A percentile compares a stretch with the other conserved stretches of the same genome.
These are phyloP conservation scores for Micrastur ruficollis DNA, from an alignment of 2,797 vertebrate genomes.

Conservation along the genomic window DNA sequence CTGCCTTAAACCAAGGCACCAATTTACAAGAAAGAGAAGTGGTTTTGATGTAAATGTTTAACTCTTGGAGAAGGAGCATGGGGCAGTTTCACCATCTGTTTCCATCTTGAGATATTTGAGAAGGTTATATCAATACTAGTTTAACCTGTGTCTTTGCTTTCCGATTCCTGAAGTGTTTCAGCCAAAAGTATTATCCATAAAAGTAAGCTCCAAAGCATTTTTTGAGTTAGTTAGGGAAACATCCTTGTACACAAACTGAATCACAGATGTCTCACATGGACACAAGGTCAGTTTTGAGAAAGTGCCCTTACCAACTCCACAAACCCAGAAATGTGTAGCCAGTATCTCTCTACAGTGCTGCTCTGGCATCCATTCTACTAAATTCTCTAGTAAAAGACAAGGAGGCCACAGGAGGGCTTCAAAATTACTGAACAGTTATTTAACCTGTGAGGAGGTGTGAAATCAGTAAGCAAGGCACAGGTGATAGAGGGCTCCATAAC, in stretches of 20 bases:
- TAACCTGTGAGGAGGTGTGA: not conserved
- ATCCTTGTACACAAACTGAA: not conserved
- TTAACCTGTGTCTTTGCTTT: not conserved
- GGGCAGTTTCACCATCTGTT: not conserved
- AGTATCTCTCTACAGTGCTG: not conserved
- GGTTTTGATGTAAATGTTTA: not conserved
- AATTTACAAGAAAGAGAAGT: slow-evolving; percentile 4
- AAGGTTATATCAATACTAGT: not conserved
- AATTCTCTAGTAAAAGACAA: not conserved
- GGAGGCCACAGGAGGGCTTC: not conserved
- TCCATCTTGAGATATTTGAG: not conserved
- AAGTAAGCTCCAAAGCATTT: not conserved
- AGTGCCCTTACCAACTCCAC: not conserved
- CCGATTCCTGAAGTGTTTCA: not conserved
- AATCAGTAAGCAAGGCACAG: not conserved
- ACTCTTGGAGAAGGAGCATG: not conserved
- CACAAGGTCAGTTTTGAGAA: not conserved
- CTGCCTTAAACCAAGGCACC: not conserved
- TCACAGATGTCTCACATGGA: not conserved
- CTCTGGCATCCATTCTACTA: not conserved
- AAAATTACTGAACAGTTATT: not conserved
- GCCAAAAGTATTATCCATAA: not conserved
- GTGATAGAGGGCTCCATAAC: not conserved
- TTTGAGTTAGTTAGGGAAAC: not conserved
- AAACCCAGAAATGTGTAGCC: not conserved